Evolutionary conservation across 2,797 vertebrate genomes (phyloP).

Genomic region (Sternarchorhynchus goeldii): DNA sequence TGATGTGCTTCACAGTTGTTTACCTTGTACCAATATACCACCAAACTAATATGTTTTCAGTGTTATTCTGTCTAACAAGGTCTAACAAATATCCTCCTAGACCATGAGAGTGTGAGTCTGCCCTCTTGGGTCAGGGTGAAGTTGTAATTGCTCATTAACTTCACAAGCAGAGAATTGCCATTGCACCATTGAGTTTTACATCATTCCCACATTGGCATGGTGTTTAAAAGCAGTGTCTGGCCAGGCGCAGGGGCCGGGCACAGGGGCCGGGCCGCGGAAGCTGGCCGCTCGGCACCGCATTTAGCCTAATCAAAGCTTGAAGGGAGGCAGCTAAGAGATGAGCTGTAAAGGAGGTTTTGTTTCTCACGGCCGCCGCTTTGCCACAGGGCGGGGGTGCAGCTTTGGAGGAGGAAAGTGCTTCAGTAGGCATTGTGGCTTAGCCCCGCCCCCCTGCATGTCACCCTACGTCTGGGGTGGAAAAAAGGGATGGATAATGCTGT

Average conservation of each 20-base stretch:
- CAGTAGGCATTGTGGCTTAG: constrained; percentile 34
- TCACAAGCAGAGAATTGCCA: not conserved
- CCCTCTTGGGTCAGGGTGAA: not conserved
- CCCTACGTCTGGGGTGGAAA: constrained; percentile 34
- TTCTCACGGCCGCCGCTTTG: constrained; percentile 33
- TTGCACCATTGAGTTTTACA: not conserved
- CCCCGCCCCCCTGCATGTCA: constrained; percentile 34
- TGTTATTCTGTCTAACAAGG: constrained; percentile 1
- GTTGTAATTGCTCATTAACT: not conserved
- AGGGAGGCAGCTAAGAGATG: constrained; percentile 26
- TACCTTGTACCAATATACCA: constrained; percentile 5
- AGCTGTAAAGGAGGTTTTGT: constrained; percentile 46
- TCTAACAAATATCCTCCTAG: constrained; percentile 8
- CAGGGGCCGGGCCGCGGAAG: constrained; percentile 3
- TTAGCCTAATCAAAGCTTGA: constrained; percentile 45
- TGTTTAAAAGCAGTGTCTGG: constrained; percentile 5
- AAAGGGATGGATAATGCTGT: constrained; percentile 53
- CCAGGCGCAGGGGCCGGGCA: not conserved
- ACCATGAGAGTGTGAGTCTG: not conserved
- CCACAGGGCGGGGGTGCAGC: not conserved
- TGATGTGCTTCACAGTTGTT: not conserved
- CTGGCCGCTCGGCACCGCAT: constrained; percentile 6
- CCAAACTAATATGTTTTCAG: constrained; percentile 16
- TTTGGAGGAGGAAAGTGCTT: constrained; percentile 17
- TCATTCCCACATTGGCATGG: not conserved